A percentile compares a stretch with the other conserved stretches of the same genome.
Conservation (phyloP, 2,113 vertebrate species). For the Coryphaenoides rupestris region DNA sequence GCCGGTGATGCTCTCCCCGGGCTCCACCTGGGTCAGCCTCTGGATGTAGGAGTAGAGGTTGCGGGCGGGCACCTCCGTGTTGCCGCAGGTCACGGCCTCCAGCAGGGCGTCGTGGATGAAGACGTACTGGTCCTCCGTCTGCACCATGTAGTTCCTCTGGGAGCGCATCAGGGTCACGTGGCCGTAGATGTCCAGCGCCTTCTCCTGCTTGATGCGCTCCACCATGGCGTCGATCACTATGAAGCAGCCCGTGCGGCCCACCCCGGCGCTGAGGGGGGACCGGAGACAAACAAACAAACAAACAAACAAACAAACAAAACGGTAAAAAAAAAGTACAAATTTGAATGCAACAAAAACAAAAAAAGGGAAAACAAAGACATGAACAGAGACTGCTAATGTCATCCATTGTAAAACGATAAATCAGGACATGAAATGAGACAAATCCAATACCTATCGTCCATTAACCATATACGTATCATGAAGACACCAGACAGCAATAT, state of each 20-base stretch:
- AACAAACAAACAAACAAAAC: not conserved
- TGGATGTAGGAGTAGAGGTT: constrained; percentile 98
- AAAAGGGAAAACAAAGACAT: not conserved
- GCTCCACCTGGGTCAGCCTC: constrained; percentile 93
- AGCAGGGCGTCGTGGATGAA: constrained; percentile 96
- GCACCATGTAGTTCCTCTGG: constrained; percentile 99
- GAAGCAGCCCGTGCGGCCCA: constrained; percentile 97
- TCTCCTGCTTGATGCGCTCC: constrained; percentile 97
- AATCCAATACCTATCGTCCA: constrained; percentile 9
- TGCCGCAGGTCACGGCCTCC: constrained; percentile 96
- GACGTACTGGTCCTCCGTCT: constrained; percentile 98
- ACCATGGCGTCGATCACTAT: constrained; percentile 98
- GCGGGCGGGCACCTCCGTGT: constrained; percentile 96
- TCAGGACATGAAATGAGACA: not conserved
- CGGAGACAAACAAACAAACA: not conserved
- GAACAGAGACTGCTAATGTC: not conserved
- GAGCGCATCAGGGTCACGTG: constrained; percentile 98
- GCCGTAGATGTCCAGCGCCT: constrained; percentile 96
- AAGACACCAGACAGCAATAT: constrained; percentile 51
- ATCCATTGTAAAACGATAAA: not conserved
- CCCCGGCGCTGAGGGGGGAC: constrained; percentile 84
- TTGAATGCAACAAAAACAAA: too few relatives aligned
- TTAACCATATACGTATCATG: constrained; percentile 38
- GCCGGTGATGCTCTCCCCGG: constrained; percentile 93
- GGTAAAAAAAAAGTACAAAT: too few relatives aligned